A percentile compares a stretch with the other conserved stretches of the same genome.
Evolutionary conservation across 2,113 vertebrate species (phyloP).

Genomic region (Callorhinus ursinus): DNA sequence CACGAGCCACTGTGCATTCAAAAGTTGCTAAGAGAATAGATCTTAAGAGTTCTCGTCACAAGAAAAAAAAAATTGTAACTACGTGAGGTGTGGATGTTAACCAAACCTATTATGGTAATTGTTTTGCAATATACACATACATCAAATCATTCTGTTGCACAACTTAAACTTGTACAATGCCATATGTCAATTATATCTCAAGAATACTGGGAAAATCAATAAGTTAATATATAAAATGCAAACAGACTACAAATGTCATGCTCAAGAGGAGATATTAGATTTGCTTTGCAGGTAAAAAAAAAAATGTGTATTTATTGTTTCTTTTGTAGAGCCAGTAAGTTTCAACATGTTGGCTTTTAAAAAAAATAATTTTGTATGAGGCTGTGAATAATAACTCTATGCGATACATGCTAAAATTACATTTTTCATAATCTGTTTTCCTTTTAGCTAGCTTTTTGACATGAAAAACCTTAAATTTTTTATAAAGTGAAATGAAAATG

Average conservation of each 20-base stretch:
- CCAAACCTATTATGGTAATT: not conserved
- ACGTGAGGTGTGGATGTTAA: not conserved
- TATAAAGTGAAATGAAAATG: constrained; percentile 17
- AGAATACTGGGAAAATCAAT: not conserved
- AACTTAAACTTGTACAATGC: not conserved
- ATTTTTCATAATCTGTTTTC: constrained; percentile 18
- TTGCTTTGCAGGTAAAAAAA: not conserved
- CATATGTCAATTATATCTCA: not conserved
- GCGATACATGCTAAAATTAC: not conserved
- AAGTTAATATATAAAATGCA: constrained; percentile 31
- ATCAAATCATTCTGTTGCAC: not conserved
- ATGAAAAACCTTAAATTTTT: not conserved
- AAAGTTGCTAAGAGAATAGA: not conserved
- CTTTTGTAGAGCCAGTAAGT: constrained; percentile 5
- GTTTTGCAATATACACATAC: not conserved
- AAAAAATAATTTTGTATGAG: not conserved
- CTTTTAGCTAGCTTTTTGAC: not conserved
- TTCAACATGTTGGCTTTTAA: not conserved
- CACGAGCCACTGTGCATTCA: not conserved
- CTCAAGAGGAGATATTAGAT: not conserved
- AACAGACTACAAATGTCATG: not conserved
- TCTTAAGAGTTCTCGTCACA: not conserved
- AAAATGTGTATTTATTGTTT: not conserved
- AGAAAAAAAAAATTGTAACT: not conserved
- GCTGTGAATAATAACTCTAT: not conserved